Evolutionary conservation across 2,888 invertebrate species (phyloP).

Genomic region (Xestia sexstrigata): DNA sequence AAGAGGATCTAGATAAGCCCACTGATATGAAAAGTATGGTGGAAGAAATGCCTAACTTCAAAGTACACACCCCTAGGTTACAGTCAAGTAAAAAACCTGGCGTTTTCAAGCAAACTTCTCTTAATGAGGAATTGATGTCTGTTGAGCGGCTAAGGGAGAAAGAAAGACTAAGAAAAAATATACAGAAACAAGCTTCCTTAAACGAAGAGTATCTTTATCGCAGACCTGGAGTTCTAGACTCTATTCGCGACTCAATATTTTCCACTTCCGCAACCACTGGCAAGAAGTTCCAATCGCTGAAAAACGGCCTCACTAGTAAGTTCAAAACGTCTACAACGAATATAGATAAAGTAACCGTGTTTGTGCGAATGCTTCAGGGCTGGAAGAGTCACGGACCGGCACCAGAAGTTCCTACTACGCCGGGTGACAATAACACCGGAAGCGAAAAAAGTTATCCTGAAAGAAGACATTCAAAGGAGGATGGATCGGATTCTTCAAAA

Average conservation of each 20-base stretch:
- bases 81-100: constrained; percentile 89
- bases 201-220: constrained; percentile 96
- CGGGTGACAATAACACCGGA: constrained; percentile 85
- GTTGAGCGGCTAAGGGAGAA: constrained; percentile 96
- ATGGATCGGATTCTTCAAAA: constrained; percentile 97
- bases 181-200: constrained; percentile 96
- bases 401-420: constrained; percentile 86
- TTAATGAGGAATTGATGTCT: constrained; percentile 97
- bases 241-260: constrained; percentile 93
- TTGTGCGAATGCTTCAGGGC: constrained; percentile 96
- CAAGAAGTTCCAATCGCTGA: constrained; percentile 94
- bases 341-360: constrained; percentile 96
- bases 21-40: constrained; percentile 93
- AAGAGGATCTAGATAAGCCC: constrained; percentile 92
- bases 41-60: constrained; percentile 92
- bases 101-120: constrained; percentile 95
- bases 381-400: constrained; percentile 92
- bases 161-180: constrained; percentile 95
- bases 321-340: constrained; percentile 96
- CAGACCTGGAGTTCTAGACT: constrained; percentile 92
- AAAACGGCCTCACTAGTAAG: constrained; percentile 95
- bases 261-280: constrained; percentile 93
- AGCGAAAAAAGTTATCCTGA: constrained; percentile 89
- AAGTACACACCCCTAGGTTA: constrained; percentile 86
- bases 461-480: constrained; percentile 95